Percentiles rank a stretch among this genome's conserved stretches.
These are phyloP conservation scores for Galerucella nymphaeae DNA, from an alignment of 2,888 invertebrate species.

Conservation along the genomic window DNA sequence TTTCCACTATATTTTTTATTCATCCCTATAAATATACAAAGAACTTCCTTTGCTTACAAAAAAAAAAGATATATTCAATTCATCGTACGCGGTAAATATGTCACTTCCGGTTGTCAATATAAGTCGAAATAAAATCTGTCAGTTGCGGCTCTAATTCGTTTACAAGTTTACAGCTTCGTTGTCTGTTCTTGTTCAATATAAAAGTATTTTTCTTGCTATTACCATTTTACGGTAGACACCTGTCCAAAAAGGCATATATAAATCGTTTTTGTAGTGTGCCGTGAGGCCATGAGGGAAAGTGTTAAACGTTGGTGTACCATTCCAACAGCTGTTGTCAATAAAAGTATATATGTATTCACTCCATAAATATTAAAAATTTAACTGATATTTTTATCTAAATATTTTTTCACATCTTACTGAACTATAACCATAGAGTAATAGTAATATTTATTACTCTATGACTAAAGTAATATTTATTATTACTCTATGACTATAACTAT, in stretches of 20 bases:
- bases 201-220: constrained; percentile 42
- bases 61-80: constrained; percentile 14
- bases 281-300: constrained; percentile 27
- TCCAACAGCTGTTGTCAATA: constrained; percentile 6
- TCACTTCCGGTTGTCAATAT: constrained; percentile 35
- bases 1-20: not conserved
- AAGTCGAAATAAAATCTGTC: constrained; percentile 37
- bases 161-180: constrained; percentile 40
- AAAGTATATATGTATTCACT: not conserved
- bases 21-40: constrained; percentile 14
- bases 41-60: constrained; percentile 22
- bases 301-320: not conserved
- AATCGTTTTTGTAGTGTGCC: constrained; percentile 23
- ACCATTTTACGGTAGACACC: constrained; percentile 45
- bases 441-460: too few species aligned
- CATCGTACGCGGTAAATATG: constrained; percentile 36
- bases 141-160: constrained; percentile 39
- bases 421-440: too few species aligned
- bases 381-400: too few species aligned
- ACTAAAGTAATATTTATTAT: too few species aligned
- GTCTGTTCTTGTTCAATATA: constrained; percentile 34
- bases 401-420: too few species aligned
- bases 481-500: too few species aligned
- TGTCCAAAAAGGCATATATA: constrained; percentile 42
- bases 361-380: too few species aligned